Evolutionary conservation across 1,140 invertebrate species (phyloP), one percentile per base, ranked within the genome.

Genomic region (Drusus annulatus): DNA sequence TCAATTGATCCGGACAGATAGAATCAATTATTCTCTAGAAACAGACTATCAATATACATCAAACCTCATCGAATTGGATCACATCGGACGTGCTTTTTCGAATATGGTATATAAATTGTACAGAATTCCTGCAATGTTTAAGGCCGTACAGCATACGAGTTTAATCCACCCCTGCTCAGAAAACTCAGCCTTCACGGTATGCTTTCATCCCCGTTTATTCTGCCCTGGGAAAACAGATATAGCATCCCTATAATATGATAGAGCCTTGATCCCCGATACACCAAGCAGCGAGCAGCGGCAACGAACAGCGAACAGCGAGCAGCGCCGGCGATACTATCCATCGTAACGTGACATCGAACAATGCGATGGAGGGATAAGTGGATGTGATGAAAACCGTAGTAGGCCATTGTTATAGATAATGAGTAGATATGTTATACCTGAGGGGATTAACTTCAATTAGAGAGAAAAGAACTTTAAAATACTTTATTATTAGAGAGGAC

Each of bases 291-390:
- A 10, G 36, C 2, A 45, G 31, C 10, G 36, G 36, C n/a, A n/a
- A n/a, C n/a, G n/a, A n/a, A n/a, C n/a, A n/a, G n/a, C n/a, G n/a
- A 36, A 8, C 8, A 36, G 31, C 31, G 8, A 45, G 36, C 13
- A 45, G 8, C 36, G 10, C 8, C 36, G 1, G 36, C 36, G 36
- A 45, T 45, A 45, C 36, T 45, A 45, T 45, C 36, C 36, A 79
- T 79, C 78, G 52, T 60, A 50, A 73, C 78, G 78, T 79, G 78
- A 79, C 78, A 62, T 79, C 78, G 28, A 79, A 74, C 78, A 79
- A 79, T 79, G 65, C 50, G 23, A 45, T 68, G 23, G 25, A 13
- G 16, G 65, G 25, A 69, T 79, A 71, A 79, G 77, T 79, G 77
- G 77, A 54, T 51, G 36, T 51, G 31, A 79, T 79, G 77, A 71